phyloP scores from a whole-genome alignment of 2,113 vertebrate genomes.

The Stercorarius parasiticus region DNA sequence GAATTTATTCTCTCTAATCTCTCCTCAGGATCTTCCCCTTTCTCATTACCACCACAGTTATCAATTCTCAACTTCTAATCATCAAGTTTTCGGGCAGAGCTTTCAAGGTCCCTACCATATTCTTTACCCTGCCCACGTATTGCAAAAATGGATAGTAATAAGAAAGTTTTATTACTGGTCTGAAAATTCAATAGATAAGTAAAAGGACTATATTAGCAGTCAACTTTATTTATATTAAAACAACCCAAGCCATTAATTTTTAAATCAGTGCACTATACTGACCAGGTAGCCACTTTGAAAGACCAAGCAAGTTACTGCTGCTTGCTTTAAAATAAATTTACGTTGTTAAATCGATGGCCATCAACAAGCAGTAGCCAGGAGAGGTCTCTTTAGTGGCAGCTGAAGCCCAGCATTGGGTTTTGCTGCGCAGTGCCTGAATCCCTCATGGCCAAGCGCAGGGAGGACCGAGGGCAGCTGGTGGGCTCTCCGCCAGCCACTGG shows the following conservation, averaged over 20 bases:
- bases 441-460: rapidly evolving
- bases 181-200: neutral
- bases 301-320: neutral
- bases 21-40: neutral
- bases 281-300: neutral
- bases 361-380: neutral
- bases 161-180: neutral
- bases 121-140: neutral
- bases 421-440: neutral
- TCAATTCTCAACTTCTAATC: neutral
- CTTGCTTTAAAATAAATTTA: neutral
- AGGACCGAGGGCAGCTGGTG: rapidly evolving
- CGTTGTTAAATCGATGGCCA: neutral
- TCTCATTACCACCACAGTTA: neutral
- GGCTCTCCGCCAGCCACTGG: rapidly evolving
- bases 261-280: neutral
- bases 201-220: neutral
- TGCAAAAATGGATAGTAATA: neutral
- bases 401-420: neutral
- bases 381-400: neutral
- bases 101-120: neutral
- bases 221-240: neutral
- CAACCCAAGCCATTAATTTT: neutral
- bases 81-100: neutral
- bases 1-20: neutral